Conservation (phyloP, 2,888 invertebrate species). For the Andrena fulva region DNA sequence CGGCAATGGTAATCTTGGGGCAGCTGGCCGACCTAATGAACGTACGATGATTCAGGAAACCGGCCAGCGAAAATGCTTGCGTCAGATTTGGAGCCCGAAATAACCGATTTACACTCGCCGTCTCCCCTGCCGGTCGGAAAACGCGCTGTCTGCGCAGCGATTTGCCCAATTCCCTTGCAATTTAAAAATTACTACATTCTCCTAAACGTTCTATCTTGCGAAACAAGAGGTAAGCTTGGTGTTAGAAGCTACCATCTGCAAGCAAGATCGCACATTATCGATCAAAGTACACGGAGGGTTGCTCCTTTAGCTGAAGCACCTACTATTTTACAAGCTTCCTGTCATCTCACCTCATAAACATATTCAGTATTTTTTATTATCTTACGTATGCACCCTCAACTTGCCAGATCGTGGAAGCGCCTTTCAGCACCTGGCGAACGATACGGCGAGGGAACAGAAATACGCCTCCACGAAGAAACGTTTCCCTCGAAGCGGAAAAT, state of each 20-base stretch:
- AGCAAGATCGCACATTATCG: too few relatives aligned
- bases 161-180: too few relatives aligned
- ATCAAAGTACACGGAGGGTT: too few relatives aligned
- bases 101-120: slow-evolving; percentile 42
- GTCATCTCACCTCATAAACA: too few relatives aligned
- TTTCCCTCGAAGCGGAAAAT: slow-evolving; percentile 62
- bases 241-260: too few relatives aligned
- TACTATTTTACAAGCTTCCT: too few relatives aligned
- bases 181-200: too few relatives aligned
- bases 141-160: background rate
- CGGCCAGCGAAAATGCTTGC: slow-evolving; percentile 49
- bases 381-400: too few relatives aligned
- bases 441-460: background rate
- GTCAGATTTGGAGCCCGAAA: slow-evolving; percentile 49
- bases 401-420: background rate
- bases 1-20: slow-evolving; percentile 70
- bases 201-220: too few relatives aligned
- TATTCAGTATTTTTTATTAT: too few relatives aligned
- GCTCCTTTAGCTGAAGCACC: too few relatives aligned
- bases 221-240: too few relatives aligned
- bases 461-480: slow-evolving; percentile 39
- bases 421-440: background rate
- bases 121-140: slow-evolving; percentile 25
- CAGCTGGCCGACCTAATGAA: slow-evolving; percentile 73
- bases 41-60: slow-evolving; percentile 68